phyloP scores from a whole-genome alignment of 1,140 invertebrate genomes.

The Drosophila arawakana region DNA sequence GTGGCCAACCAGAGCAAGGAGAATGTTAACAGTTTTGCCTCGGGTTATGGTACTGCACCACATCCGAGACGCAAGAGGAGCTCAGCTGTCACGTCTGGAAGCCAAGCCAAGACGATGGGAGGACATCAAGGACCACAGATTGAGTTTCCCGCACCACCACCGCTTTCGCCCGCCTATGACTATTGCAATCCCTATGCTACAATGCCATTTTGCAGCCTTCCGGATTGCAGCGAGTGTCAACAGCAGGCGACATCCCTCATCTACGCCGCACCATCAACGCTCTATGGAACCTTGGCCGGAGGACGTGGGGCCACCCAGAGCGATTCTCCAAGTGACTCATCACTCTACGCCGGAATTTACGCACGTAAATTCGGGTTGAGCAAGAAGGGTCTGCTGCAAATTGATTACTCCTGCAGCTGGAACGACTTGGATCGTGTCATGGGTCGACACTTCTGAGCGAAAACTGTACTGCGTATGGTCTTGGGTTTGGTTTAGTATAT shows the following conservation, averaged over 20 bases:
- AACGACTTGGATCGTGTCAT: slow-evolving; percentile 87
- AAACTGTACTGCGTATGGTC: neutral
- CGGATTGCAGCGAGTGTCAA: slow-evolving; percentile 79
- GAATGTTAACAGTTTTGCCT: slow-evolving; percentile 10
- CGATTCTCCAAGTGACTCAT: slow-evolving; percentile 68
- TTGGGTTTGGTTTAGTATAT: slow-evolving; percentile 62
- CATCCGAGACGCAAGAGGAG: slow-evolving; percentile 63
- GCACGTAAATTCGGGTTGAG: slow-evolving; percentile 86
- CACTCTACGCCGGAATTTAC: slow-evolving; percentile 81
- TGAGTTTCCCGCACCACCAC: slow-evolving; percentile 79
- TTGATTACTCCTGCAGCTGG: slow-evolving; percentile 89
- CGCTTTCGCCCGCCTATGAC: slow-evolving; percentile 79
- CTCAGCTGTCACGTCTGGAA: neutral
- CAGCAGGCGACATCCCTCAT: slow-evolving; percentile 67
- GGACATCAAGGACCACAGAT: slow-evolving; percentile 62
- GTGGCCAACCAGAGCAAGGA: slow-evolving; percentile 39
- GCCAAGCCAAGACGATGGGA: slow-evolving; percentile 13
- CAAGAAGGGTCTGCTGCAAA: slow-evolving; percentile 88
- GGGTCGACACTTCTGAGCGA: slow-evolving; percentile 66
- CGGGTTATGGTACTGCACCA: slow-evolving; percentile 68
- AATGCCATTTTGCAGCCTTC: slow-evolving; percentile 74
- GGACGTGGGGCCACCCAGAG: slow-evolving; percentile 16
- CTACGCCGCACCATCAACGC: slow-evolving; percentile 69
- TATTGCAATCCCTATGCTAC: slow-evolving; percentile 80
- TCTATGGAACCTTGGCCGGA: slow-evolving; percentile 60